These are phyloP conservation scores for Danio tinwini DNA, from an alignment of 2,797 vertebrate species.

Conservation along the genomic window DNA sequence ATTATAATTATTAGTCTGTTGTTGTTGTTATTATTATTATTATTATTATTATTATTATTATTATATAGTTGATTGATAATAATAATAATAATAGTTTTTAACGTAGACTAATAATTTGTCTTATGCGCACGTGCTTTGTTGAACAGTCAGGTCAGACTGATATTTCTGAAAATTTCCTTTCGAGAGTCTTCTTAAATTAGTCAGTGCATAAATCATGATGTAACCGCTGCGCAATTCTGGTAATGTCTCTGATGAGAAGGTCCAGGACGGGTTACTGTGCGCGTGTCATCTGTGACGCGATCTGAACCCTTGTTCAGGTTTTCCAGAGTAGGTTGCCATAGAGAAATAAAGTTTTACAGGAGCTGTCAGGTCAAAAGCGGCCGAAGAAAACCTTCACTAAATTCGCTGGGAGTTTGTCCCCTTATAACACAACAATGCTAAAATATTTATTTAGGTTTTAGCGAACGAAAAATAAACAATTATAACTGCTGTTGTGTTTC, in stretches of 20 bases:
- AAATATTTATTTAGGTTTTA: background rate
- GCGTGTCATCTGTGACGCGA: background rate
- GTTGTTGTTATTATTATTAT: slow-evolving; percentile 2
- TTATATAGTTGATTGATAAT: background rate
- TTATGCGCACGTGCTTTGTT: background rate
- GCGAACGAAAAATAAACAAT: background rate
- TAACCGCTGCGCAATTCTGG: slow-evolving; percentile 38
- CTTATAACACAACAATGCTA: background rate
- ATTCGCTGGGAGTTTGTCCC: background rate
- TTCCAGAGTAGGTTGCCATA: background rate
- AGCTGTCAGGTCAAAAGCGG: background rate
- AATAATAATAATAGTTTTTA: background rate
- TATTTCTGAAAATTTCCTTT: background rate
- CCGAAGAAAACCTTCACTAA: background rate
- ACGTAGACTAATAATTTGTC: background rate
- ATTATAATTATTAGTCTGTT: background rate
- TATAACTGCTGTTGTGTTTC: background rate
- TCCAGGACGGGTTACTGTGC: background rate
- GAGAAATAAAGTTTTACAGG: background rate
- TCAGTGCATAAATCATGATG: slow-evolving; percentile 44
- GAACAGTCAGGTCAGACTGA: background rate
- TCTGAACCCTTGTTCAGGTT: slow-evolving; percentile 4
- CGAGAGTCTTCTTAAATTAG: slow-evolving; percentile 38
- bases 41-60: slow-evolving; percentile 16
- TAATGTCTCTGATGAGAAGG: background rate